phyloP scores from a whole-genome alignment of 2,113 vertebrate genomes.

The Carettochelys insculpta region DNA sequence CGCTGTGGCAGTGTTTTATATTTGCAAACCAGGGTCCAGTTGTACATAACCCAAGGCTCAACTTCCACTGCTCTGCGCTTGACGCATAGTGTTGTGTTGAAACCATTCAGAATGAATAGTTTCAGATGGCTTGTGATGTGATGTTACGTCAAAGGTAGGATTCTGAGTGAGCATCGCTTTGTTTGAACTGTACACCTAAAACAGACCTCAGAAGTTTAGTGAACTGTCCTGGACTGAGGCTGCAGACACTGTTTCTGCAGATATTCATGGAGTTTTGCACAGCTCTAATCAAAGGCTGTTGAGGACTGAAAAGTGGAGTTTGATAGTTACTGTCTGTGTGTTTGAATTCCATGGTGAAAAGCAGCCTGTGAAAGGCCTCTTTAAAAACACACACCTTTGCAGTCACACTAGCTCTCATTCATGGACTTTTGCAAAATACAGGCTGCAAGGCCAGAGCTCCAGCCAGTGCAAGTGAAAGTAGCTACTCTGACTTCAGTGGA shows the following conservation, averaged over 20 bases:
- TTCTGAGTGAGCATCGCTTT: neutral
- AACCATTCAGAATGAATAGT: neutral
- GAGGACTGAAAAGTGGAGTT: neutral
- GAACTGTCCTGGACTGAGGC: neutral
- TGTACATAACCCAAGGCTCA: accelerated
- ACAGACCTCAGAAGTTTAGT: too few species aligned
- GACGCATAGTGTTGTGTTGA: neutral
- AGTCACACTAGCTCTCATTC: neutral
- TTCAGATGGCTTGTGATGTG: neutral
- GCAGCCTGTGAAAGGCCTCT: neutral
- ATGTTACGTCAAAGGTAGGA: neutral
- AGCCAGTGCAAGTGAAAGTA: slow-evolving; percentile 23
- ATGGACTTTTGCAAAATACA: neutral
- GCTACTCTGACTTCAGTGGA: neutral
- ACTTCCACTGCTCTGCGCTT: neutral
- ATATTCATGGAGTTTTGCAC: too few species aligned
- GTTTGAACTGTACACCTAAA: neutral
- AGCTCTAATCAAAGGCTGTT: neutral
- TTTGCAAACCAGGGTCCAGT: accelerated
- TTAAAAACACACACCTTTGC: neutral
- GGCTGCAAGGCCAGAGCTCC: neutral
- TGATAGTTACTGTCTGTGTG: neutral
- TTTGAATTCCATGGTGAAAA: neutral
- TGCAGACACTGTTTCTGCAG: neutral
- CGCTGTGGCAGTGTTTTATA: accelerated